Evolutionary conservation across 2,113 vertebrate species (phyloP), one percentile per base, ranked within the genome.

Genomic region (Bubalus kerabau): DNA sequence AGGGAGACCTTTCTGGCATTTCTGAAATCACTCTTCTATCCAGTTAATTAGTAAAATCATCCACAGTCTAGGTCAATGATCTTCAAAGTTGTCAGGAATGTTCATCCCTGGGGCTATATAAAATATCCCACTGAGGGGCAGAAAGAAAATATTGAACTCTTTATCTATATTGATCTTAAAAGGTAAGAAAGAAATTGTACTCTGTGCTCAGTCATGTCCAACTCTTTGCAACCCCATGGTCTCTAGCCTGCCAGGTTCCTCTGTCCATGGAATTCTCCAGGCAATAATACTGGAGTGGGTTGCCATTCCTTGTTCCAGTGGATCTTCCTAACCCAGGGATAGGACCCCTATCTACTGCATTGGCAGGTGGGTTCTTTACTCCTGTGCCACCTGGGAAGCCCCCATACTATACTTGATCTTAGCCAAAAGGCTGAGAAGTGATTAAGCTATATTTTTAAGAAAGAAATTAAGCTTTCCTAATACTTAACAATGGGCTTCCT

Each of bases 91-190:
- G 32, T 85, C 26, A 23, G 5, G 5, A 64, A 7, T 82, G 9
- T 82, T 91, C 32, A 62, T 10, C 50, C 11, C 11, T 36, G 50
- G 46, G 46, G 2, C 60, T 93, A 24, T 86, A 40, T 0, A 67
- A 91, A 67, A 93, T 30, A 67, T 89, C 23, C 40, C 10, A 57
- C 87, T 59, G 92, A 81, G 32, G 7, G 28, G 0, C 91, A 89
- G 43, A 7, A 64, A 94, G 24, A 50, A 94, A 92, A 94, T 80
- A 76, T 3, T 26, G 14, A 9, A 5, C 7, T 26, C 57, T 67
- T 91, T 80, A 46, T 88, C 96, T 92, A 74, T 67, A 50, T 54
- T 96, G 71, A 85, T 85, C 81, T 94, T 94, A 59, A 64, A 85
- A 36, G 30, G 12, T 43, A 83, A 94, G 24, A 54, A 78, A 54